These are phyloP conservation scores for Melanerpes formicivorus DNA, from an alignment of 2,113 vertebrate species.

Conservation along the genomic window DNA sequence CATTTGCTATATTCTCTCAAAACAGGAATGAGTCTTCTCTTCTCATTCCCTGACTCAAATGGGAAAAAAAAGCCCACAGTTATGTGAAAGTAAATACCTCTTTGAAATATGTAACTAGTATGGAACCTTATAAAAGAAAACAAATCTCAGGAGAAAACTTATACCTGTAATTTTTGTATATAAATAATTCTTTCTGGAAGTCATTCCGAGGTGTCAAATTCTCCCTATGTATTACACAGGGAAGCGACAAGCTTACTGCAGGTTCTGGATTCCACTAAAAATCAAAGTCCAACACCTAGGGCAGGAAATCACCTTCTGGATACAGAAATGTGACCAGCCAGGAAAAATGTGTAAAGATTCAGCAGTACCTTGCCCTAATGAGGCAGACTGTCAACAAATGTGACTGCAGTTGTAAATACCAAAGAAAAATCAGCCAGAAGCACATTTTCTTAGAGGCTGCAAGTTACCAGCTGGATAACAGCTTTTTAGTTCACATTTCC, in stretches of 20 bases:
- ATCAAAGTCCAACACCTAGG: background rate
- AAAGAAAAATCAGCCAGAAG: background rate
- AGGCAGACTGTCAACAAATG: background rate
- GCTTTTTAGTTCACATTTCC: background rate
- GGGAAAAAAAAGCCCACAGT: background rate
- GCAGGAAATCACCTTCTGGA: background rate
- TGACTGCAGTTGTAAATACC: background rate
- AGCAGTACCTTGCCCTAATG: background rate
- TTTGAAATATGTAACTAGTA: background rate
- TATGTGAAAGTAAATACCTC: background rate
- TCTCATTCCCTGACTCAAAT: background rate
- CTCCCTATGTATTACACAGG: background rate
- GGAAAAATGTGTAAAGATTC: background rate
- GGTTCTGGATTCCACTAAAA: background rate
- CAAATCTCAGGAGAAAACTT: background rate
- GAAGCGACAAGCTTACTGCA: background rate
- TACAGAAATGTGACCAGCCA: background rate
- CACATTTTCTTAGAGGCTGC: background rate
- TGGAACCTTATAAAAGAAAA: background rate
- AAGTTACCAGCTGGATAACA: background rate
- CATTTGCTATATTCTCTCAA: background rate
- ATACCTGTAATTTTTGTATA: background rate
- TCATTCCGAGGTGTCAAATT: background rate
- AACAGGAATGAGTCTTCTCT: background rate
- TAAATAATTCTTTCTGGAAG: background rate